phyloP scores from a whole-genome alignment of 2,888 invertebrate genomes.

The Plemyria rubiginata region DNA sequence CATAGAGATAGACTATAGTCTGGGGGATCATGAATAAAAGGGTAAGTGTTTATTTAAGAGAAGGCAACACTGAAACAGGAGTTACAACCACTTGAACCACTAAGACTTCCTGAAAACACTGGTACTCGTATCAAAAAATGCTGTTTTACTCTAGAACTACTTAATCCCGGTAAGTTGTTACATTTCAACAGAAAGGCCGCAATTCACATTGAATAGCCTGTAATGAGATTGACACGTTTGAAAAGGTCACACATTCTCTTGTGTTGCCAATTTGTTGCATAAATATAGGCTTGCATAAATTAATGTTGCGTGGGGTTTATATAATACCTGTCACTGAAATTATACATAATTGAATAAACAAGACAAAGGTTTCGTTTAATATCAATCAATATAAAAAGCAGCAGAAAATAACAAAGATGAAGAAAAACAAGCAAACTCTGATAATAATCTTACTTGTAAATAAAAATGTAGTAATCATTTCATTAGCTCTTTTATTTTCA shows the following conservation, averaged over 20 bases:
- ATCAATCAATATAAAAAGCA: background rate
- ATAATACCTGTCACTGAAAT: background rate
- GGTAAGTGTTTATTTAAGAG: too few relatives aligned
- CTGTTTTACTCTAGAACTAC: background rate
- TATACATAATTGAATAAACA: conserved; percentile 2
- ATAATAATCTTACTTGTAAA: background rate
- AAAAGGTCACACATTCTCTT: conserved; percentile 39
- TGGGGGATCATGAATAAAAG: too few relatives aligned
- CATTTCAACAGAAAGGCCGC: conserved; percentile 18
- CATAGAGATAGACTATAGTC: too few relatives aligned
- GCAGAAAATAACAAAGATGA: background rate
- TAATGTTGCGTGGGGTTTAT: conserved; percentile 1
- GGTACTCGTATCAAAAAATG: background rate
- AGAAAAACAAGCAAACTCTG: background rate
- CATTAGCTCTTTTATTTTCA: conserved; percentile 12
- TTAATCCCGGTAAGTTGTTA: background rate
- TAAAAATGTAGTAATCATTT: conserved; percentile 2
- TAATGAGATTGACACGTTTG: conserved; percentile 32
- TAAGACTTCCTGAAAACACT: too few relatives aligned
- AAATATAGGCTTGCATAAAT: conserved; percentile 20
- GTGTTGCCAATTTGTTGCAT: conserved; percentile 31
- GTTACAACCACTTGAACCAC: too few relatives aligned
- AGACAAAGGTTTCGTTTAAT: background rate
- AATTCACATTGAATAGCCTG: conserved; percentile 34
- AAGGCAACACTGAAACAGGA: too few relatives aligned